These are phyloP conservation scores for Dipodomys spectabilis DNA, from an alignment of 2,113 vertebrate species.

Conservation along the genomic window DNA sequence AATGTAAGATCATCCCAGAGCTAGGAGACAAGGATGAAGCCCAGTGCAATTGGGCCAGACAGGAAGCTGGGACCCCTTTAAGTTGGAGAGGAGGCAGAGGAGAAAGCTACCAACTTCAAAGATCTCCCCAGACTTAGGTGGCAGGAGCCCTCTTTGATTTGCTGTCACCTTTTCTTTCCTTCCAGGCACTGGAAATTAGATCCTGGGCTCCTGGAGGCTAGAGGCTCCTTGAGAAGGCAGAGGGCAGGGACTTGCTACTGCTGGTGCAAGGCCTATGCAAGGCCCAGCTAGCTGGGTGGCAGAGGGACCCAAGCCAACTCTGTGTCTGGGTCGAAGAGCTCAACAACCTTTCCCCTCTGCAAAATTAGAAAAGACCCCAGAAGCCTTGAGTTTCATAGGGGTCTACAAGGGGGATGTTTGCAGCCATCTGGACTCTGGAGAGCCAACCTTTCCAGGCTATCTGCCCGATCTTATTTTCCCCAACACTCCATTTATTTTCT, in stretches of 20 bases:
- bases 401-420: not conserved
- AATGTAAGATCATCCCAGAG: not conserved
- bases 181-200: conserved; percentile 83
- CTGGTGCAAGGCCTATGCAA: not conserved
- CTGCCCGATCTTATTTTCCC: conserved; percentile 60
- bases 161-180: conserved; percentile 80
- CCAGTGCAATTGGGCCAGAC: not conserved
- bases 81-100: not conserved
- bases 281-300: not conserved
- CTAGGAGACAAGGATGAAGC: not conserved
- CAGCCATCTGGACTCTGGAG: not conserved
- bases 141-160: conserved; percentile 79
- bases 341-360: not conserved
- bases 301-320: not conserved
- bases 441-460: conserved; percentile 32
- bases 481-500: conserved; percentile 47
- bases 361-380: not conserved
- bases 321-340: not conserved
- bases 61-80: not conserved
- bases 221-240: not conserved
- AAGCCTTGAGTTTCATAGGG: not conserved
- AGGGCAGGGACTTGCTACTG: not conserved
- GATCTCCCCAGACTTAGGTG: not conserved
- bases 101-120: conserved; percentile 8
- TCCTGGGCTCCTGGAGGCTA: conserved; percentile 68